phyloP scores from a whole-genome alignment of 2,797 vertebrate genomes.

The Lophotriccus pileatus region DNA sequence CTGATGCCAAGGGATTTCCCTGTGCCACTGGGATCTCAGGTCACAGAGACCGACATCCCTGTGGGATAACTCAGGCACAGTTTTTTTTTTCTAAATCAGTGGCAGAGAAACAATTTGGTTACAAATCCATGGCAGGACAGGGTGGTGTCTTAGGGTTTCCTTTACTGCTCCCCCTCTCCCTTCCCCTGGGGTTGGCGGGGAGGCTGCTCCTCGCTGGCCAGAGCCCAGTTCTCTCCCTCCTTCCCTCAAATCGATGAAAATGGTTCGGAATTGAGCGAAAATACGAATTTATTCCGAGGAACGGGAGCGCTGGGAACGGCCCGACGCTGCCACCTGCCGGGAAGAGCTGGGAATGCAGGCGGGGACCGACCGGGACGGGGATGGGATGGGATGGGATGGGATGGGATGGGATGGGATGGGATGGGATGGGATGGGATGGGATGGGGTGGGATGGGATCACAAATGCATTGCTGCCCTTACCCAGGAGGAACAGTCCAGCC shows the following conservation, averaged over 20 bases:
- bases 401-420: neutral
- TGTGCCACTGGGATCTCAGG: fast-evolving
- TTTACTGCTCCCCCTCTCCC: neutral
- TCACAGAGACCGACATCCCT: fast-evolving
- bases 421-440: neutral
- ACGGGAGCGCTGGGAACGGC: neutral
- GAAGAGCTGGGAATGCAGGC: neutral
- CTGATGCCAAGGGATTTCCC: fast-evolving
- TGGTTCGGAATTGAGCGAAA: neutral
- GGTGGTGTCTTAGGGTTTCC: neutral
- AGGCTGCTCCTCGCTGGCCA: too few relatives aligned
- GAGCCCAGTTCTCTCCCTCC: neutral
- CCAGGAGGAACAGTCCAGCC: fast-evolving
- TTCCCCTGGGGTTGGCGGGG: neutral
- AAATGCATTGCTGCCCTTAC: fast-evolving
- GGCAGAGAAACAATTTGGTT: neutral
- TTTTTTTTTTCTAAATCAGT: fast-evolving
- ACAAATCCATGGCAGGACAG: neutral
- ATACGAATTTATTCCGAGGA: fast-evolving
- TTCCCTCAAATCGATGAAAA: neutral
- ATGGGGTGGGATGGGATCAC: neutral
- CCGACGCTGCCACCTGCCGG: constrained; percentile 6
- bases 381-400: neutral
- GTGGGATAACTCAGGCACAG: fast-evolving
- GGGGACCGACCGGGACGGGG: neutral